Base-by-base conservation (phyloP, 2,888 invertebrate genomes). In the Epistrophe eligans region DNA sequence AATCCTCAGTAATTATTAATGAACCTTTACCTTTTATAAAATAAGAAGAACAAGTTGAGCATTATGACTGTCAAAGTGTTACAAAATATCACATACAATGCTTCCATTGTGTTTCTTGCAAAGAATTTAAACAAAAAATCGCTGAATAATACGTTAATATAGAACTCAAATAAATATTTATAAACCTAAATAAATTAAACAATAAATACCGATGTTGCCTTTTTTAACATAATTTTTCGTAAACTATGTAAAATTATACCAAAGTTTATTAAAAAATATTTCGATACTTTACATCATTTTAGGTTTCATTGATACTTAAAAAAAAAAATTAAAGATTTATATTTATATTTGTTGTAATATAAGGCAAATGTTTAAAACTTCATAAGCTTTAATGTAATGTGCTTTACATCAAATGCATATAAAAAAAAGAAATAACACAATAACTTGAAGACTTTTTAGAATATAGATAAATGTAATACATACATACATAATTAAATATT, bases 171-270 rank as follows among this genome's bases (percentile, higher is more conserved):
- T 9, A 38, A 40, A 40, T 66, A 70, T 71, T 24, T 50, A 71
- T 71, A 77, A 52, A 45, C 19, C 17, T 32, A 40, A 15, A 10
- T 72, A 71, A 17, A 28, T 28, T 70, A 17, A 76, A 32, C 19
- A 57, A 67, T 32, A 38, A 50, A 48, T 43, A 70, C 80, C 84
- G 80, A 66, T 35, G 66, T 85, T 85, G 84, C 81, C 84, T 85
- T 77, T 55, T 67, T 57, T 58, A 77, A 81, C 77, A 73, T 77
- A 77, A 72, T 85, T 77, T 73, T 73, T 81, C 60, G 24, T 82
- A 79, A 79, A 82, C 77, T 85, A 74, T 82, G 70, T 77, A 85
- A 82, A 82, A 85, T 77, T 73, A 81, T 85, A 71, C 85, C 85
- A 85, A 85, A 85, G 85, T 82, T 82, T 82, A 77, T 77, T n/a